Evolutionary conservation across 2,797 vertebrate genomes (phyloP), one percentile per base, ranked within the genome.

Genomic region (Oophaga sylvatica): DNA sequence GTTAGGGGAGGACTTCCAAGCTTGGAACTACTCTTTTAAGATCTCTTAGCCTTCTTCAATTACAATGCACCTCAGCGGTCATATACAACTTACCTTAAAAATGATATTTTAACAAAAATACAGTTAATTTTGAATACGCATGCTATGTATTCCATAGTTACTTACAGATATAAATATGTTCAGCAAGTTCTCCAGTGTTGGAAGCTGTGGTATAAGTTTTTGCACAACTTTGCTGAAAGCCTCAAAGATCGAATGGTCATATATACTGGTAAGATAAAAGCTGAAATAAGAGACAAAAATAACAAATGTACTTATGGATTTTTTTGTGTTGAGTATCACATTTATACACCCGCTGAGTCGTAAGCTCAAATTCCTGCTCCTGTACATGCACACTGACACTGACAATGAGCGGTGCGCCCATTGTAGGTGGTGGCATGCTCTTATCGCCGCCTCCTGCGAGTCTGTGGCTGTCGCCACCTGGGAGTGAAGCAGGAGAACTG

Each of bases 101-200:
- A 11, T 53, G 48, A 53, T 11, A 53, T 29, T 26, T 29, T 8
- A 29, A 12, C n/a, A 29, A 1, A n/a, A 77, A 56, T 53, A 26
- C 16, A 56, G 20, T 57, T 17, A 16, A 29, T 78, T 15, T 77
- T 48, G 20, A 3, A 2, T 67, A 2, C 5, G 13, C 26, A 11
- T 67, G 16, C 10, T 80, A 60, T 20, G 19, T 20, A 60, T 12
- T 59, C 35, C 9, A 16, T 13, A 60, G 86, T 83, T 94, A 96
- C 95, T 96, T 94, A 98, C 97, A 87, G 97, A 98, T 92, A 98
- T 98, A 94, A 99, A 98, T 94, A 99, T 98, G 95, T 98, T 99
- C 90, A 99, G 96, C 89, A 99, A 96, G 90, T 99, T 99, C 93
- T 99, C 97, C 93, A 99, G 94, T 19, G 97, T 98, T 84, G 97